phyloP scores from a whole-genome alignment of 2,113 vertebrate genomes.

The Arizona elegans region DNA sequence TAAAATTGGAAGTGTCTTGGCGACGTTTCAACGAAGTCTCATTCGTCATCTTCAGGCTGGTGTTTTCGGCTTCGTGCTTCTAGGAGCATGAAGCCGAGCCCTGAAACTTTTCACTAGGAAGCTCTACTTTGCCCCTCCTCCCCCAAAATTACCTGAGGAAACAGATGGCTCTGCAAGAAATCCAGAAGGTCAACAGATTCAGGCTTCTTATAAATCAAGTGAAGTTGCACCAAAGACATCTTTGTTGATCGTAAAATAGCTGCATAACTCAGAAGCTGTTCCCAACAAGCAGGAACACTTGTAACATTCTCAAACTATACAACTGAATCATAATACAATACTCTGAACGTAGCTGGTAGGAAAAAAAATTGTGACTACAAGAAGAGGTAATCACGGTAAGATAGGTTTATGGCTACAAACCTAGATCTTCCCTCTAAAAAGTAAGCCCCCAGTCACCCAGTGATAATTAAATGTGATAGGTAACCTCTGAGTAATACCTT shows the following conservation, averaged over 20 bases:
- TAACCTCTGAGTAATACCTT: neutral
- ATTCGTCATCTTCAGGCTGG: too few species aligned
- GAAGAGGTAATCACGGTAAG: neutral
- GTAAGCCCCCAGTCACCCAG: neutral
- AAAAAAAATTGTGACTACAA: neutral
- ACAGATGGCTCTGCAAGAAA: slow-evolving; percentile 1
- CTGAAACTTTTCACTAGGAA: neutral
- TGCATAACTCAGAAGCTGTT: neutral
- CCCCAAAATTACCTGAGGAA: neutral
- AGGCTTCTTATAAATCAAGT: slow-evolving; percentile 24
- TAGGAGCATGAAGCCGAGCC: too few species aligned
- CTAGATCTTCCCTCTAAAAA: neutral
- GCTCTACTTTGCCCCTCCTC: neutral
- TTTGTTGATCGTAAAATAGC: slow-evolving; percentile 14
- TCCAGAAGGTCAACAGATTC: slow-evolving; percentile 19
- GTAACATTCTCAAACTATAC: neutral
- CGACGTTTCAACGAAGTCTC: too few species aligned
- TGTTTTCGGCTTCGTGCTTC: too few species aligned
- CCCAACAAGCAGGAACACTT: neutral
- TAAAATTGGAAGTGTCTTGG: too few species aligned
- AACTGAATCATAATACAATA: slow-evolving; percentile 1
- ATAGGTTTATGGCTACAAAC: neutral
- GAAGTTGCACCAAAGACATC: neutral
- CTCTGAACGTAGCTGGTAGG: neutral
- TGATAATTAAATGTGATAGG: neutral